phyloP scores from a whole-genome alignment of 2,888 invertebrate genomes.

The Sepiola atlantica region DNA sequence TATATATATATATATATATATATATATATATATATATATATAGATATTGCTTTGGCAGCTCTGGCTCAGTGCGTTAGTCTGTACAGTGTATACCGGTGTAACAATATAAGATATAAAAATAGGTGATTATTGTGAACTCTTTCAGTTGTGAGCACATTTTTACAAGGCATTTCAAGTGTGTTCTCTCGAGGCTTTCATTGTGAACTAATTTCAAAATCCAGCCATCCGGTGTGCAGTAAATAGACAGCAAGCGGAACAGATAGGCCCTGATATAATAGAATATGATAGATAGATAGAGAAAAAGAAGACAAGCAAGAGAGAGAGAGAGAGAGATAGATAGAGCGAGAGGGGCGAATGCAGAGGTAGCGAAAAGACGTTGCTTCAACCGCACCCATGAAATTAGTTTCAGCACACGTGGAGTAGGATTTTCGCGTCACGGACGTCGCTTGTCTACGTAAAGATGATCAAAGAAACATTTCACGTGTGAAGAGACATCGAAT shows the following conservation, averaged over 20 bases:
- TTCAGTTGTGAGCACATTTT: background rate
- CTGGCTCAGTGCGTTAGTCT: no score
- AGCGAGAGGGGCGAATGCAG: background rate
- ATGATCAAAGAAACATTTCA: background rate
- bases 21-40: background rate
- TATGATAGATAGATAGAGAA: no score
- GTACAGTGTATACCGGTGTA: no score
- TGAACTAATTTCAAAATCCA: background rate
- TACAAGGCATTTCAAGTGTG: background rate
- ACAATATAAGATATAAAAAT: background rate
- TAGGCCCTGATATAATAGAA: no score
- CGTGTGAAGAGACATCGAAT: background rate
- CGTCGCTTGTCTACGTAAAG: background rate
- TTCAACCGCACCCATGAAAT: conserved; percentile 22
- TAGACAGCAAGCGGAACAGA: no score
- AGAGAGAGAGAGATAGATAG: no score
- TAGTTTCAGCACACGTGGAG: background rate
- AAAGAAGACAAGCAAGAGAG: no score
- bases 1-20: background rate
- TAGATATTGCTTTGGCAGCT: no score
- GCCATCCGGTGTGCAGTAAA: background rate
- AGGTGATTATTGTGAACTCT: background rate
- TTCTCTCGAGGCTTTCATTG: background rate
- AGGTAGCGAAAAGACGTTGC: background rate
- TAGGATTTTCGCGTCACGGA: background rate